phyloP scores from a whole-genome alignment of 1,140 invertebrate genomes.

The Adoxophyes honmai region DNA sequence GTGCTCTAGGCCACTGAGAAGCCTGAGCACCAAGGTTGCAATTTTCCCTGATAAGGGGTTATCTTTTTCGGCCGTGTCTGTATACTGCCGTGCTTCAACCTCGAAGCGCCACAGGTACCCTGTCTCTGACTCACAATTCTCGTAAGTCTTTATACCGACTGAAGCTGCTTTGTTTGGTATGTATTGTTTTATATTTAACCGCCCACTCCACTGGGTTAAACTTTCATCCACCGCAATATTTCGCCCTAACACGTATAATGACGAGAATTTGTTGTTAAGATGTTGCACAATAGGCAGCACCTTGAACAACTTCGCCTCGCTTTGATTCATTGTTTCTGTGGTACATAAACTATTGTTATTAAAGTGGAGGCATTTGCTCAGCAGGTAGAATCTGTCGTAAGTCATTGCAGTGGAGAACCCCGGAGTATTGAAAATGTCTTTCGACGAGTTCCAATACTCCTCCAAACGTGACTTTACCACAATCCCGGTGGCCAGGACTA shows the following conservation, averaged over 20 bases:
- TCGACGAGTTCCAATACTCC: background rate
- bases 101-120: constrained; percentile 31
- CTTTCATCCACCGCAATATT: constrained; percentile 7
- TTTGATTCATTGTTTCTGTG: background rate
- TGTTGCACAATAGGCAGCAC: background rate
- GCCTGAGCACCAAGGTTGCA: constrained; percentile 15
- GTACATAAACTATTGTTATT: background rate
- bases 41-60: background rate
- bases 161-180: constrained; percentile 21
- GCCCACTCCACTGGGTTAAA: background rate
- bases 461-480: background rate
- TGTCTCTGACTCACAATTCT: constrained; percentile 25
- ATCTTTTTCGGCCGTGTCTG: background rate
- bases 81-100: constrained; percentile 13
- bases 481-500: background rate
- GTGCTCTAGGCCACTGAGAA: constrained; percentile 25
- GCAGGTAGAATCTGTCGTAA: background rate
- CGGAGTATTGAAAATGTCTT: background rate
- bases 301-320: background rate
- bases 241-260: background rate
- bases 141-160: constrained; percentile 32
- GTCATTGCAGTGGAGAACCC: background rate
- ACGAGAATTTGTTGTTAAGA: background rate
- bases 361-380: background rate
- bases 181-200: background rate